phyloP scores from a whole-genome alignment of 2,797 vertebrate genomes.

The Sebastolobus altivelis region DNA sequence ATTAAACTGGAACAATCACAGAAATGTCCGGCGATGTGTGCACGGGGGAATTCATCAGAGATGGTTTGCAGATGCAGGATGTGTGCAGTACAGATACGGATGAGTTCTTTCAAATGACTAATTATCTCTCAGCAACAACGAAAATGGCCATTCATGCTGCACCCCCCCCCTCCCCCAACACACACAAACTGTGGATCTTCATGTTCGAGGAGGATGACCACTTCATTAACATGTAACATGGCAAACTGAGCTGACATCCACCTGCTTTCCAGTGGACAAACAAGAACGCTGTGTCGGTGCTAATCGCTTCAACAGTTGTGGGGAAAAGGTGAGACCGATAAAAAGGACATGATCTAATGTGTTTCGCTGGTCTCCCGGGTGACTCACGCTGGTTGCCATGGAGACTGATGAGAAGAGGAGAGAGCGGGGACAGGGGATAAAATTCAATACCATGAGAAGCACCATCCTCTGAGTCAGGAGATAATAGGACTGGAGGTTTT shows the following conservation, averaged over 20 bases:
- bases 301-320: constrained; percentile 39
- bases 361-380: constrained; percentile 57
- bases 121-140: constrained; percentile 35
- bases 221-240: constrained; percentile 24
- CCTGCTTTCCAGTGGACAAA: constrained; percentile 28
- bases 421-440: constrained; percentile 1
- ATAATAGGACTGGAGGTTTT: constrained; percentile 8
- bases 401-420: constrained; percentile 65
- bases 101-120: constrained; percentile 31
- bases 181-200: neutral
- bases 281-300: neutral
- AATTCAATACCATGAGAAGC: constrained; percentile 23
- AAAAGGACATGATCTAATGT: constrained; percentile 44
- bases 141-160: constrained; percentile 26
- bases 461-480: constrained; percentile 34
- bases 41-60: neutral
- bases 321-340: constrained; percentile 46
- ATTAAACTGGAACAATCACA: constrained; percentile 40
- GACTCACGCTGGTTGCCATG: constrained; percentile 72
- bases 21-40: neutral
- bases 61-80: constrained; percentile 13
- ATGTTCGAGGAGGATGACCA: neutral
- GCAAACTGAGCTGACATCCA: constrained; percentile 2
- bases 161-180: neutral
- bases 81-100: constrained; percentile 31